Conservation (phyloP, 2,888 invertebrate genomes). For the Unio pictorum region DNA sequence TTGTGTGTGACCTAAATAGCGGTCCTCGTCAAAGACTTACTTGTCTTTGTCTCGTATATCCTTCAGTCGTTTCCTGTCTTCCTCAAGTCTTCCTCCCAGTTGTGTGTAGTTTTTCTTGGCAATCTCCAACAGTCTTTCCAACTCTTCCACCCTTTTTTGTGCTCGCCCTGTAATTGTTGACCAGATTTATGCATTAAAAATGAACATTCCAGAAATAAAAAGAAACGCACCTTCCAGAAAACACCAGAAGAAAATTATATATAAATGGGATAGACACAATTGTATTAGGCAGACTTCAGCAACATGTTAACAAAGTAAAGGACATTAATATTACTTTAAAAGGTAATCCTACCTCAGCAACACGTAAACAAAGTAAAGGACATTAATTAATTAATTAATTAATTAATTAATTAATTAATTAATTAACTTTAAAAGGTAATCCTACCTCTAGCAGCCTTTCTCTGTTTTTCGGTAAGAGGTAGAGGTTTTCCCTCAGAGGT, state of each 20-base stretch:
- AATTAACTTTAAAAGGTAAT: background rate
- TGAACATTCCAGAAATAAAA: background rate
- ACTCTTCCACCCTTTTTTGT: constrained; percentile 66
- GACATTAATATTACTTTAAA: background rate
- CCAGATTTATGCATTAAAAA: background rate
- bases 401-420: too few species aligned
- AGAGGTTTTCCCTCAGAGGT: constrained; percentile 62
- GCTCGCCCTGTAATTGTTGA: constrained; percentile 62
- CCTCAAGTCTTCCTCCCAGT: constrained; percentile 69
- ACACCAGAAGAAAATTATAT: background rate
- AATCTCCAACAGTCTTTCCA: constrained; percentile 66
- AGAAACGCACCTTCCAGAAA: background rate
- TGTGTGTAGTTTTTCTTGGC: constrained; percentile 70
- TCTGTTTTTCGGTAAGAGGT: constrained; percentile 49
- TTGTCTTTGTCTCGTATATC: constrained; percentile 64
- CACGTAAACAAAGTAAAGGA: background rate
- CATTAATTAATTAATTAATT: too few species aligned
- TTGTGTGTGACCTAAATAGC: too few species aligned
- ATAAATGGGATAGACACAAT: background rate
- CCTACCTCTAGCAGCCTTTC: constrained; percentile 59
- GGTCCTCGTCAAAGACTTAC: constrained; percentile 34
- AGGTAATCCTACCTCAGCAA: too few species aligned
- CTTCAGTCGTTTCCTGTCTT: constrained; percentile 60
- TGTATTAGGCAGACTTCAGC: background rate
- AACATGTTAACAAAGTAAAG: background rate